Evolutionary conservation across 23 tunicate species (phyloP).

Genomic region (Clavelina lepadiformis): DNA sequence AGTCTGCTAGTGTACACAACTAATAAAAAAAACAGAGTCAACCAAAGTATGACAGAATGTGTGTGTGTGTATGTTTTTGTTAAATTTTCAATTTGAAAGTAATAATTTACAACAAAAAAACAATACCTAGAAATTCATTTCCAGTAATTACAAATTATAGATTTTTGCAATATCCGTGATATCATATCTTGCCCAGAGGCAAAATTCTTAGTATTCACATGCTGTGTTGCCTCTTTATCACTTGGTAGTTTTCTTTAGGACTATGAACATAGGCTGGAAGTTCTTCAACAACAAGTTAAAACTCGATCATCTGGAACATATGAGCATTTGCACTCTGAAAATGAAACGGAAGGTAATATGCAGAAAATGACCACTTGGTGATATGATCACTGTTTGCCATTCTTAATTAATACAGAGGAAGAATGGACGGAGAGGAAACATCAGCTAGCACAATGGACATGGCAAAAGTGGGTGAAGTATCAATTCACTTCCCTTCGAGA

Average conservation of each 20-base stretch:
- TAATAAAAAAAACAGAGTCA: too few species aligned
- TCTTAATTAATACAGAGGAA: neutral
- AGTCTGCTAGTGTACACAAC: too few species aligned
- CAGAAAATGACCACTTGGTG: too few species aligned
- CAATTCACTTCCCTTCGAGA: slow-evolving; percentile 93
- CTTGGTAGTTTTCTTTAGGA: slow-evolving; percentile 29
- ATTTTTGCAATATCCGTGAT: too few species aligned
- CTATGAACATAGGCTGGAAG: slow-evolving; percentile 61
- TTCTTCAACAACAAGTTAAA: slow-evolving; percentile 59
- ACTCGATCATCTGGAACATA: slow-evolving; percentile 22
- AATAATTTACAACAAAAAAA: too few species aligned
- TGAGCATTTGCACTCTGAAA: slow-evolving; percentile 5
- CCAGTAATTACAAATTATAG: too few species aligned
- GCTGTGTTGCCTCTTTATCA: neutral
- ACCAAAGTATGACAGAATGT: too few species aligned
- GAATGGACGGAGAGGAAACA: slow-evolving; percentile 45
- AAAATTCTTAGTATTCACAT: neutral
- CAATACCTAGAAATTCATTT: too few species aligned
- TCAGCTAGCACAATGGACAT: slow-evolving; percentile 46
- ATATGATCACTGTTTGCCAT: neutral
- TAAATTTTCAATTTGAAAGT: too few species aligned
- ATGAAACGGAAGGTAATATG: slow-evolving; percentile 20
- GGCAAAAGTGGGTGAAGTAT: slow-evolving; percentile 70
- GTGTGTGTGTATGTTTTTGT: too few species aligned
- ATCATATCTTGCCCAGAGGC: too few species aligned